Conservation (phyloP, 35 echinoderm and acorn worm genomes). For the Ophioderma brevispina region DNA sequence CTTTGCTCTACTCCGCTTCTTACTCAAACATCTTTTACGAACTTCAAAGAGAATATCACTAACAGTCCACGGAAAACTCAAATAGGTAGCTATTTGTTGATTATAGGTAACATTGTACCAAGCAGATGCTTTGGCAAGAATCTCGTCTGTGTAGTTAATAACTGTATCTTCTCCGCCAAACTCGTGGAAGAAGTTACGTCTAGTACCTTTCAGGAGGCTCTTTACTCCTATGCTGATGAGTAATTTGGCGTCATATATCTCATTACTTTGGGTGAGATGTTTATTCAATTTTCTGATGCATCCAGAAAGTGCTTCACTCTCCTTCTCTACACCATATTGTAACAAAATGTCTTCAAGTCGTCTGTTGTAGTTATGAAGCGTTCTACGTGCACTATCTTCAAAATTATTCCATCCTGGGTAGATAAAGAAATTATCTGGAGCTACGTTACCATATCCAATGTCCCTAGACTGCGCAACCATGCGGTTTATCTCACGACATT, state of each 20-base stretch:
- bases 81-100: background rate
- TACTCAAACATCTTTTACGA: background rate
- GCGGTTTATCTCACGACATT: background rate
- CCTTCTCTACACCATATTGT: conserved; percentile 25
- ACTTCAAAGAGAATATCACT: background rate
- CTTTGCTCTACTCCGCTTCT: background rate
- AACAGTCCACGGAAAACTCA: conserved; percentile 30
- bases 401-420: background rate
- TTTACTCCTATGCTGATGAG: background rate
- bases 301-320: conserved; percentile 6
- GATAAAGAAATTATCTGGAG: background rate
- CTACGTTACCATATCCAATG: background rate
- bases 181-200: background rate
- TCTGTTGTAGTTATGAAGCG: background rate
- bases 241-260: background rate
- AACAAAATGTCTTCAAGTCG: background rate
- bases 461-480: background rate
- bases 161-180: background rate
- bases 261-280: background rate
- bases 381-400: background rate
- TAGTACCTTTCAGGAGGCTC: background rate
- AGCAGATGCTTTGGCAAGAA: background rate
- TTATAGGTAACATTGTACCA: conserved; percentile 16
- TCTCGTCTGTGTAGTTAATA: background rate
- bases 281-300: background rate